Conservation (phyloP, 2,888 invertebrate genomes). For the Gnatocerus cornutus region DNA sequence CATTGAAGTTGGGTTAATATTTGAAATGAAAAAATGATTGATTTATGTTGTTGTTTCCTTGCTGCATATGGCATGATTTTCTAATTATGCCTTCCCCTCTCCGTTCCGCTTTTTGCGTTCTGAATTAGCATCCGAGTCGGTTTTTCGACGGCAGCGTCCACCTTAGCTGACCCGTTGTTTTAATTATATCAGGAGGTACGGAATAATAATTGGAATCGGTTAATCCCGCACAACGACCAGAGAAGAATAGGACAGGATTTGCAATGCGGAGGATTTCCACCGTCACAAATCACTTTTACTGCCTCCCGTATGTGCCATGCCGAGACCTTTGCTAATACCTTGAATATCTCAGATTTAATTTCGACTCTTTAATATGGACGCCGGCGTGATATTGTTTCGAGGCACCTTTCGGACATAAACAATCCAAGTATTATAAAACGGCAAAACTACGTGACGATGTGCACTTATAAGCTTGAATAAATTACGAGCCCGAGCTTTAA, state of each 20-base stretch:
- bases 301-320: constrained; percentile 62
- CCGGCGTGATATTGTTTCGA: constrained; percentile 44
- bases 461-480: constrained; percentile 42
- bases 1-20: no score
- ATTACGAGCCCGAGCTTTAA: constrained; percentile 23
- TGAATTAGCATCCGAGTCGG: constrained; percentile 40
- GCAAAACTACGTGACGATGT: constrained; percentile 37
- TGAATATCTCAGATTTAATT: constrained; percentile 68
- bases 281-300: constrained; percentile 73
- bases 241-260: constrained; percentile 70
- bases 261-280: constrained; percentile 70
- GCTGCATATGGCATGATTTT: background rate
- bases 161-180: constrained; percentile 64
- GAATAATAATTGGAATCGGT: constrained; percentile 70
- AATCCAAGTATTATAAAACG: constrained; percentile 13
- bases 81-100: background rate
- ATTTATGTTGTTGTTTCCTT: background rate
- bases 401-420: constrained; percentile 44
- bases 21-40: no score
- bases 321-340: constrained; percentile 65
- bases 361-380: constrained; percentile 64
- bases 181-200: constrained; percentile 65
- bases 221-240: constrained; percentile 62
- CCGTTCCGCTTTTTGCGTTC: constrained; percentile 36
- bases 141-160: constrained; percentile 52